These are phyloP conservation scores for Gasteruption jaculator DNA, from an alignment of 2,888 invertebrate genomes.

Conservation along the genomic window DNA sequence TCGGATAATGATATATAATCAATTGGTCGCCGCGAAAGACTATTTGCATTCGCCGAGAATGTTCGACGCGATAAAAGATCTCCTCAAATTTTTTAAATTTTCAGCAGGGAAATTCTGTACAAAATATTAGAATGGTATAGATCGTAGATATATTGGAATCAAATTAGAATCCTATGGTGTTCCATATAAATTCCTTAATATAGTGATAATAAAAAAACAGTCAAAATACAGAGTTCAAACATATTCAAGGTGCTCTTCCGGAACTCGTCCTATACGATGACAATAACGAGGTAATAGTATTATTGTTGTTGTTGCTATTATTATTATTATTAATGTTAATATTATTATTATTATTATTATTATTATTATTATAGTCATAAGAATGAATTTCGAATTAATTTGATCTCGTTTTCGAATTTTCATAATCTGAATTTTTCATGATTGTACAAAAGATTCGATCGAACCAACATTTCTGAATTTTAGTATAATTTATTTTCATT, in stretches of 20 bases:
- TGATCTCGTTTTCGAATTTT: too few species aligned
- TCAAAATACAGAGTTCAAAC: conserved; percentile 58
- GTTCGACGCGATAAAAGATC: background rate
- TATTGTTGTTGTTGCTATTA: conserved; percentile 3
- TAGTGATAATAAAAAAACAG: conserved; percentile 20
- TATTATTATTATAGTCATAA: too few species aligned
- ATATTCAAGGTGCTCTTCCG: conserved; percentile 64
- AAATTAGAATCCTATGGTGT: too few species aligned
- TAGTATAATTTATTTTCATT: conserved; percentile 9
- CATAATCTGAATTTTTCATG: background rate
- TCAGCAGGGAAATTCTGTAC: too few species aligned
- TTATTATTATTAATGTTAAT: too few species aligned
- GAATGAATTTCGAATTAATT: too few species aligned
- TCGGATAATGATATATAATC: conserved; percentile 3
- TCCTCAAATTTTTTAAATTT: too few species aligned
- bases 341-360: conserved; percentile 1
- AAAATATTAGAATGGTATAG: too few species aligned
- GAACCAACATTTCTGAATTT: background rate
- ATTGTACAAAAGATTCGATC: background rate
- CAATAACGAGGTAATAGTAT: conserved; percentile 53
- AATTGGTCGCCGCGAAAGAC: background rate
- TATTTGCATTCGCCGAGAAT: background rate
- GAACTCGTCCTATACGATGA: conserved; percentile 60
- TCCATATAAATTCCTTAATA: background rate
- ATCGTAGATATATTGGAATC: too few species aligned